A percentile compares a stretch with the other conserved stretches of the same genome.
Evolutionary conservation across 37 sponge, comb jelly and placozoan species (phyloP).

Genomic region (Haliclona indistincta): DNA sequence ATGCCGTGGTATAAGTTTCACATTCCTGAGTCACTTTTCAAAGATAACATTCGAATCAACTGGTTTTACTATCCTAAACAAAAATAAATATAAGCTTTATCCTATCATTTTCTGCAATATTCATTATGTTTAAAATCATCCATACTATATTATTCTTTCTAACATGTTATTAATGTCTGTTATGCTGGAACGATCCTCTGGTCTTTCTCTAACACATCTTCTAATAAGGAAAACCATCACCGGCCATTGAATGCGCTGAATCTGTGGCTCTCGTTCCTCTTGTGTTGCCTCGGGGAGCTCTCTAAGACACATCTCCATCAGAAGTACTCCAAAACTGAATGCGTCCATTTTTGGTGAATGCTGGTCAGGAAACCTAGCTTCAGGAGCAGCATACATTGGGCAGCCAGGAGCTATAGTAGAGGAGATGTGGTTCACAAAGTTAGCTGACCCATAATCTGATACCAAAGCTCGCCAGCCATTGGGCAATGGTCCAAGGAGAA

Average conservation of each 20-base stretch:
- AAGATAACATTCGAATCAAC: neutral
- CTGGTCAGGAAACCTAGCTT: constrained; percentile 13
- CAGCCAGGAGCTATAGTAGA: constrained; percentile 38
- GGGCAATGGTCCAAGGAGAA: constrained; percentile 2
- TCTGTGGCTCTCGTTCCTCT: neutral
- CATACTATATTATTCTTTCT: too few species aligned
- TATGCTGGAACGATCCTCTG: neutral
- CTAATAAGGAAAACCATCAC: neutral
- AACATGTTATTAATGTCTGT: too few species aligned
- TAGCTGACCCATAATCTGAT: constrained; percentile 57
- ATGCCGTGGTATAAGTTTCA: constrained; percentile 16
- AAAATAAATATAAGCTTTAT: neutral
- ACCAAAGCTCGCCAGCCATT: constrained; percentile 40
- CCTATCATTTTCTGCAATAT: too few species aligned
- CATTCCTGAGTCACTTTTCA: neutral
- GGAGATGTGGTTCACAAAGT: constrained; percentile 15
- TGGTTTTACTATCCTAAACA: neutral
- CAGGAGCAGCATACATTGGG: constrained; percentile 56
- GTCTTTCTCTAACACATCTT: neutral
- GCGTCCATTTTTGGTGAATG: constrained; percentile 60
- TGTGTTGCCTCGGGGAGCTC: constrained; percentile 41
- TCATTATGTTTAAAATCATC: too few species aligned
- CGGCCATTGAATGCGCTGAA: neutral
- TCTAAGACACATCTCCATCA: constrained; percentile 35
- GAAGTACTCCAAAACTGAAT: constrained; percentile 57